phyloP scores from a whole-genome alignment of 1,140 invertebrate species.

The Manduca sexta region DNA sequence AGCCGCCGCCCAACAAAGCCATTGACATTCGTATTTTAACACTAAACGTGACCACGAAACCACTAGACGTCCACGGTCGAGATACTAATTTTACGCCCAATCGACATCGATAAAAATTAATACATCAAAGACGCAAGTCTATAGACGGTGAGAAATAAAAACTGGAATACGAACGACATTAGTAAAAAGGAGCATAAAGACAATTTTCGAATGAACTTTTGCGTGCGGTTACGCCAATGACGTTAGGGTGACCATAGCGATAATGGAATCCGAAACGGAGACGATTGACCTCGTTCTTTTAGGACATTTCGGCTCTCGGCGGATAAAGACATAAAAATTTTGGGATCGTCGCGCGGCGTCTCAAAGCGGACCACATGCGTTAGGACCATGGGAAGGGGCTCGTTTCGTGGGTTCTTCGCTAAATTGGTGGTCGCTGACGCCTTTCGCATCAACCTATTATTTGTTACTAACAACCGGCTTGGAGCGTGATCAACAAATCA shows the following conservation, averaged over 20 bases:
- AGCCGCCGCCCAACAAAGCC: constrained; percentile 46
- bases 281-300: constrained; percentile 30
- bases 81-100: constrained; percentile 65
- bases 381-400: constrained; percentile 48
- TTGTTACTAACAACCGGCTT: constrained; percentile 49
- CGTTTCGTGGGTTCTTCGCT: constrained; percentile 39
- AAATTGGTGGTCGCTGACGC: constrained; percentile 67
- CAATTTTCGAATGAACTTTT: constrained; percentile 50
- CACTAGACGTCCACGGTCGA: constrained; percentile 42
- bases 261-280: constrained; percentile 54
- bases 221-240: constrained; percentile 48
- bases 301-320: constrained; percentile 43
- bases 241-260: constrained; percentile 53
- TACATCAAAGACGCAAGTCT: constrained; percentile 44
- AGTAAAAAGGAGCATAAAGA: constrained; percentile 48
- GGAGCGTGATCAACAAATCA: constrained; percentile 62
- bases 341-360: constrained; percentile 44
- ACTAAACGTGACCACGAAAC: constrained; percentile 49
- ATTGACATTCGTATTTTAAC: constrained; percentile 66
- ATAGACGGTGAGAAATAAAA: constrained; percentile 28
- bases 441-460: constrained; percentile 60
- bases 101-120: constrained; percentile 64
- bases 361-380: constrained; percentile 60
- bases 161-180: no score
- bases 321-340: constrained; percentile 71